Evolutionary conservation across 2,113 vertebrate genomes (phyloP), one percentile per base, ranked within the genome.

Genomic region (Tretioscincus oriximinensis): DNA sequence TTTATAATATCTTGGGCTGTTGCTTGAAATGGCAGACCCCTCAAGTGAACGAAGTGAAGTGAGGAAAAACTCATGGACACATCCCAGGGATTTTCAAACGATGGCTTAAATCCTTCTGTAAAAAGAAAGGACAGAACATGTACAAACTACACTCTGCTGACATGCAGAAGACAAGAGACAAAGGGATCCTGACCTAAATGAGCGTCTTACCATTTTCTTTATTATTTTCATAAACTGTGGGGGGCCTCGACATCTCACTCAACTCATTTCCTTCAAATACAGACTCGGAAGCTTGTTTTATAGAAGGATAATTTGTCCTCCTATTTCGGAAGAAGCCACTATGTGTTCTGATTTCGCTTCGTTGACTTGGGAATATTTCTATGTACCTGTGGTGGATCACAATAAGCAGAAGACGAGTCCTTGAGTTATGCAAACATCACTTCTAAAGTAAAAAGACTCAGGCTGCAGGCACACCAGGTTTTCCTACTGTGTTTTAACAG

Each of bases 281-380:
- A 2, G 87, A 6, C 26, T 94, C 94, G 0, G 82, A 73, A 5
- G 94, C 93, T 73, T 73, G 85, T 73, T 68, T 93, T 77, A 88
- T 72, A 65, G 79, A 58, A 35, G 90, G 76, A 87, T 85, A 92
- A 9, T 83, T 9, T 18, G 77, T 60, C 89, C 80, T 26, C 72
- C 84, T 90, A 80, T 7, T 94, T 61, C 82, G 90, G 77, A 86
- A 1, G 76, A 88, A 75, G 60, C 89, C 86, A 63, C 1, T 31
- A 3, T 93, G 75, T 77, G 85, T 80, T 18, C 90, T 86, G 76
- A 97, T 94, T 6, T 97, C 96, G 12, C 91, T 94, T 47, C 51
- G 96, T 45, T 88, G 95, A 88, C 97, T 96, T 16, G 96, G 90
- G 16, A 98, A 99, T 90, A 99, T 96, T 88, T 99, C 96, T 54